Evolutionary conservation across 1,140 invertebrate genomes (phyloP).

Genomic region (Drosophila eugracilis): DNA sequence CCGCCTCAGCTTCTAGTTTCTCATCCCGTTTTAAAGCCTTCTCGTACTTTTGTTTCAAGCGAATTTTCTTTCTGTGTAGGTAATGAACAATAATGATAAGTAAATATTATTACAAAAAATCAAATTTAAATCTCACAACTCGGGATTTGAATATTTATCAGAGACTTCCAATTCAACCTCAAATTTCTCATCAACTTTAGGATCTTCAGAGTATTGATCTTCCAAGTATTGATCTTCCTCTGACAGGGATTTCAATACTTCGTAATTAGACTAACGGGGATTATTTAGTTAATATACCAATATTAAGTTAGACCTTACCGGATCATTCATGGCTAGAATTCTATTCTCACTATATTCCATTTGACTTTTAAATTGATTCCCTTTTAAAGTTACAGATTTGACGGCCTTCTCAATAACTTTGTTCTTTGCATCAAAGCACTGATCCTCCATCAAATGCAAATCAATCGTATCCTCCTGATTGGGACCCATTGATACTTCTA

Average conservation of each 20-base stretch:
- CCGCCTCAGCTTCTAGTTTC: conserved; percentile 45
- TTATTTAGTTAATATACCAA: not conserved
- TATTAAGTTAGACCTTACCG: conserved; percentile 44
- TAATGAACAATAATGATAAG: not conserved
- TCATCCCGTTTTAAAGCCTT: conserved; percentile 51
- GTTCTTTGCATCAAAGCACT: too few species aligned
- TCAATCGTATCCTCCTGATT: not conserved
- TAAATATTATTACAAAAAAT: not conserved
- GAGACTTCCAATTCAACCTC: not conserved
- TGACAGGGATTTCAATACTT: too few species aligned
- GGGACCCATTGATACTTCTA: too few species aligned
- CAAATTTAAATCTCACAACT: too few species aligned
- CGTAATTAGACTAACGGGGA: too few species aligned
- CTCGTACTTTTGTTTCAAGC: conserved; percentile 55
- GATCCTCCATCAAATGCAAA: not conserved
- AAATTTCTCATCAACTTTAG: too few species aligned
- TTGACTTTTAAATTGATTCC: conserved; percentile 86
- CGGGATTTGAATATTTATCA: not conserved
- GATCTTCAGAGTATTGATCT: too few species aligned
- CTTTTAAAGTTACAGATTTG: conserved; percentile 86
- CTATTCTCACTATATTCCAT: conserved; percentile 86
- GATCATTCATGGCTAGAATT: conserved; percentile 66
- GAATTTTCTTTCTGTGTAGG: conserved; percentile 8
- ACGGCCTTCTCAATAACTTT: conserved; percentile 86
- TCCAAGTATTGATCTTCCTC: too few species aligned